Conservation (phyloP, 1,140 invertebrate species). For the Brachystomella parvula region DNA sequence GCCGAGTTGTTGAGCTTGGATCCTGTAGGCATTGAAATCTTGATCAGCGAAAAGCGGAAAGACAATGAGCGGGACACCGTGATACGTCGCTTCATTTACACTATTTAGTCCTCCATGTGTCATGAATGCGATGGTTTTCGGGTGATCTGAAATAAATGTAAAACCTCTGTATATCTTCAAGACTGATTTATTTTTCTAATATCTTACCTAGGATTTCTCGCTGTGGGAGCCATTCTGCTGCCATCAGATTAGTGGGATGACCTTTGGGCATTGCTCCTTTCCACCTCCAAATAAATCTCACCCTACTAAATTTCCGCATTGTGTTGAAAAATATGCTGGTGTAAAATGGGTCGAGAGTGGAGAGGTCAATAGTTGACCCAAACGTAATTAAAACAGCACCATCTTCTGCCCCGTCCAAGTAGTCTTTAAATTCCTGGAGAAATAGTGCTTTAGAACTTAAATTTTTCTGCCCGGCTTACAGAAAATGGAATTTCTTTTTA, state of each 20-base stretch:
- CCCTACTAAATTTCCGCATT: slow-evolving; percentile 1
- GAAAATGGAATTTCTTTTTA: neutral
- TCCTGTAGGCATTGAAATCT: slow-evolving; percentile 24
- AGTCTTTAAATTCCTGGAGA: slow-evolving; percentile 19
- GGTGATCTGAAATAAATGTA: slow-evolving; percentile 26
- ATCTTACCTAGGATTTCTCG: slow-evolving; percentile 30
- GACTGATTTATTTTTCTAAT: neutral
- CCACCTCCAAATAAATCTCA: slow-evolving; percentile 24
- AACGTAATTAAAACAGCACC: slow-evolving; percentile 27
- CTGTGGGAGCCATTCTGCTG: slow-evolving; percentile 30
- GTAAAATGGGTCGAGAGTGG: neutral
- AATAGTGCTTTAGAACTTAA: slow-evolving; percentile 7
- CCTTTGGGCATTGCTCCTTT: slow-evolving; percentile 1
- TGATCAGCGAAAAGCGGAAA: slow-evolving; percentile 35
- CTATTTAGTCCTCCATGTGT: slow-evolving; percentile 36
- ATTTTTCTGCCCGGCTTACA: neutral
- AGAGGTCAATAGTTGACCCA: slow-evolving; percentile 26
- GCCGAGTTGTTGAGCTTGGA: slow-evolving; percentile 25
- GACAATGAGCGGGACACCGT: slow-evolving; percentile 32
- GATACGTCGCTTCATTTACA: slow-evolving; percentile 28
- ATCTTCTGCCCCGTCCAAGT: slow-evolving; percentile 29
- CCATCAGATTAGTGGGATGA: slow-evolving; percentile 20
- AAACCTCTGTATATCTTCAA: neutral
- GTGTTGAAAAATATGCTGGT: slow-evolving; percentile 12
- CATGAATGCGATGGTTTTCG: slow-evolving; percentile 31